Base-by-base conservation (phyloP, 2,797 vertebrate species). In the Pipistrellus nathusii region DNA sequence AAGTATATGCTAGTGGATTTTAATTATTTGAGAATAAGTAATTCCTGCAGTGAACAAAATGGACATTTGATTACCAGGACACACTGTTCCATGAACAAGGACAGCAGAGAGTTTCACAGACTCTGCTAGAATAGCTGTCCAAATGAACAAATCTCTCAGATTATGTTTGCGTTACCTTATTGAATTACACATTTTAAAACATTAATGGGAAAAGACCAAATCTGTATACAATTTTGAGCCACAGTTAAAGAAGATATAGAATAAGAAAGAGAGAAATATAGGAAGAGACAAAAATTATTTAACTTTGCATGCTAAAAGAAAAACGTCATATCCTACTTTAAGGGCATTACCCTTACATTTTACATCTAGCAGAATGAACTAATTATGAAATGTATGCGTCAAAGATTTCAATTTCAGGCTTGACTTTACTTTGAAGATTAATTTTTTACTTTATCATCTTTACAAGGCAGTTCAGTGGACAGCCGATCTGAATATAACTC, bases 371-470 rank as follows among this genome's bases (percentile, higher is more conserved):
- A 98, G 97, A 98, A 97, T 98, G 98, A 98, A 96, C 98, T 98
- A 99, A 98, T 98, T 98, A 98, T 97, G 95, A 98, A 98, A 98
- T 98, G 97, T 98, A 98, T 98, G 98, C 98, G 97, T 98, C 98
- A 98, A 98, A 98, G 98, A 98, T 98, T 98, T 98, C 98, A 98
- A 98, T 99, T 99, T 99, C 98, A 99, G 98, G 98, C 98, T 98
- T 98, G 98, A 98, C 98, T 98, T 98, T 99, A 98, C 98, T 98
- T 98, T 98, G 96, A 96, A 98, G 98, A 98, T 98, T 98, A 98
- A 98, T 98, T 98, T 98, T 98, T 98, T 98, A 98, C 98, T 98
- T 98, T 98, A 98, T 98, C 98, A 98, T 98, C 98, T 98, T 98
- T 98, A 94, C 96, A 98, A 98, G 98, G 97, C 98, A 98, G 97